phyloP scores from a whole-genome alignment of 1,140 invertebrate genomes.

The Cyrtorhinus lividipennis region DNA sequence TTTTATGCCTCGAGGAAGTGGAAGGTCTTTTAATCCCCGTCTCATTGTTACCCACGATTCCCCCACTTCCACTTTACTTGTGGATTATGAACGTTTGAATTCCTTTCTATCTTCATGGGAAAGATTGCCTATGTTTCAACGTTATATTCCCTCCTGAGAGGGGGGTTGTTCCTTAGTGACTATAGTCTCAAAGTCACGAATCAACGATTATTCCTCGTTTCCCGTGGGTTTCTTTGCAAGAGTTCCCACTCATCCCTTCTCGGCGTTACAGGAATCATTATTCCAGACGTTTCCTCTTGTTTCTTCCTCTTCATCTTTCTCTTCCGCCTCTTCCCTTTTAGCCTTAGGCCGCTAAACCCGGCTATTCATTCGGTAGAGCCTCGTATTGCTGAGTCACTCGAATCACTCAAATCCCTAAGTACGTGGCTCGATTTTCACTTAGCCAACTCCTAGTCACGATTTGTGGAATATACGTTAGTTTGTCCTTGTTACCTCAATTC shows the following conservation, averaged over 20 bases:
- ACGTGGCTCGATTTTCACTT: too few relatives aligned
- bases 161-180: neutral
- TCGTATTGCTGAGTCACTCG: neutral
- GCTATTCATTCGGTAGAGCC: neutral
- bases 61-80: conserved; percentile 1
- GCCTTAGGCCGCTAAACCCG: neutral
- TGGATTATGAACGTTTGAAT: conserved; percentile 2
- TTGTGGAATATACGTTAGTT: too few relatives aligned
- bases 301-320: neutral
- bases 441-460: too few relatives aligned
- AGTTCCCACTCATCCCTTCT: neutral
- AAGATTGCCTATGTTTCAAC: neutral
- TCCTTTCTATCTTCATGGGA: neutral
- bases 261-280: neutral
- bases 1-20: neutral
- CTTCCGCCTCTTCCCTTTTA: neutral
- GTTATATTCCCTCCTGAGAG: too few relatives aligned
- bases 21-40: neutral
- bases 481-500: too few relatives aligned
- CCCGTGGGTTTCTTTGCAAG: conserved; percentile 1
- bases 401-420: neutral
- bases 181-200: neutral
- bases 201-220: conserved; percentile 3
- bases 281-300: neutral
- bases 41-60: neutral